Base-by-base conservation (phyloP, 2,113 vertebrate species). In the Garra rufa region DNA sequence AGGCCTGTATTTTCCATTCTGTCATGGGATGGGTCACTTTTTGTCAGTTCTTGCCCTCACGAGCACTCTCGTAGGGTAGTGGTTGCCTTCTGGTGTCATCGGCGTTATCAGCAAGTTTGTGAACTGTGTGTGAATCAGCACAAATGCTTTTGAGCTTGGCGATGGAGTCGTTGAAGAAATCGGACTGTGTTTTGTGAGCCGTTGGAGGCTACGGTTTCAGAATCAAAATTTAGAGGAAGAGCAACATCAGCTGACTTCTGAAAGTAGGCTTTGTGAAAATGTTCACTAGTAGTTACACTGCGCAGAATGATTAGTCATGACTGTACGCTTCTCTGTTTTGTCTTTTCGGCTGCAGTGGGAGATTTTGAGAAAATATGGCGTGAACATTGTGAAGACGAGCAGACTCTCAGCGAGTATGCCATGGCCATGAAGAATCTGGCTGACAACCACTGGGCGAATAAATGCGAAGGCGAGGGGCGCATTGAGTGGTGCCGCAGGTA, bases 401-500 rank as follows among this genome's bases (percentile, higher is more conserved):
- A 96, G 93, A 98, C 96, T 1, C 95, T 99, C 48, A 97, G 95
- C 89, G 97, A 99, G 94, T 99, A 99, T 86, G 98, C 98, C 87
- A 94, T 97, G 84, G 98, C 98, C 92, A 99, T 99, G 98, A 99
- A 98, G 94, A 99, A 96, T 89, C 94, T 99, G 24, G 98, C 98
- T 14, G 97, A 98, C 95, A 97, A 96, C 95, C 97, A 99, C 93
- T 99, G 98, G 98, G 93, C 96, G 83, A 97, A 96, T 91, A 97
- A 94, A 85, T 96, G 94, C 85, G 98, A 99, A 89, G 97, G 97
- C 46, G 97, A 99, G 91, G 97, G 97, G 28, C 97, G 98, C 79
- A 99, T 99, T 88, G 97, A 99, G 82, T 99, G 98, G 98, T 99
- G 98, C 88, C 97, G 97, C 93, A 98, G 98, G 98, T 99, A 93